A percentile compares a stretch with the other conserved stretches of the same genome.
phyloP scores from a whole-genome alignment of 2,113 vertebrate species.

The Bambusicola thoracicus region DNA sequence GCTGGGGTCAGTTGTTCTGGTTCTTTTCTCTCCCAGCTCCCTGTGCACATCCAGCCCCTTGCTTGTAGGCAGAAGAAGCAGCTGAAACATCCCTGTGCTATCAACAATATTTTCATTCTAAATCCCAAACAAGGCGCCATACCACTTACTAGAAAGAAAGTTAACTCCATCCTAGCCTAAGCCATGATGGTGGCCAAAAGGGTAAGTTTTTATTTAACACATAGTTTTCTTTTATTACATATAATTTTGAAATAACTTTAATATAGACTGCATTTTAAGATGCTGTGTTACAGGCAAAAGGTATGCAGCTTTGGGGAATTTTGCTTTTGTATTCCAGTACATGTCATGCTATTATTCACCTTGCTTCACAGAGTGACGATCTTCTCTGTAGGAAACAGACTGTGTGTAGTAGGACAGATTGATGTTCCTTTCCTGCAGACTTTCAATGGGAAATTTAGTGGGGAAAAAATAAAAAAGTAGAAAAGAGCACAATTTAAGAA shows the following conservation, averaged over 20 bases:
- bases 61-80: neutral
- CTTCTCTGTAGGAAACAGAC: neutral
- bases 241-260: neutral
- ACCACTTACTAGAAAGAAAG: neutral
- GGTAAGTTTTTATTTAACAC: neutral
- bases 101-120: neutral
- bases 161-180: neutral
- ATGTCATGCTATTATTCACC: neutral
- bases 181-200: neutral
- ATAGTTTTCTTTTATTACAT: accelerated
- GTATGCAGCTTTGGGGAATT: neutral
- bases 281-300: neutral
- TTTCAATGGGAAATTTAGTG: neutral
- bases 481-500: neutral
- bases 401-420: neutral
- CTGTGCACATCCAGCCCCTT: neutral
- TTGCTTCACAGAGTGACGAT: neutral
- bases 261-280: neutral
- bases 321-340: neutral
- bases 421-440: neutral
- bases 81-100: neutral
- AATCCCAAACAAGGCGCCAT: neutral
- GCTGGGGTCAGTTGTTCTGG: neutral
- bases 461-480: neutral
- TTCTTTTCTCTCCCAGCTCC: neutral